These are phyloP conservation scores for Alectura lathami DNA, from an alignment of 2,113 vertebrate species.

Conservation along the genomic window DNA sequence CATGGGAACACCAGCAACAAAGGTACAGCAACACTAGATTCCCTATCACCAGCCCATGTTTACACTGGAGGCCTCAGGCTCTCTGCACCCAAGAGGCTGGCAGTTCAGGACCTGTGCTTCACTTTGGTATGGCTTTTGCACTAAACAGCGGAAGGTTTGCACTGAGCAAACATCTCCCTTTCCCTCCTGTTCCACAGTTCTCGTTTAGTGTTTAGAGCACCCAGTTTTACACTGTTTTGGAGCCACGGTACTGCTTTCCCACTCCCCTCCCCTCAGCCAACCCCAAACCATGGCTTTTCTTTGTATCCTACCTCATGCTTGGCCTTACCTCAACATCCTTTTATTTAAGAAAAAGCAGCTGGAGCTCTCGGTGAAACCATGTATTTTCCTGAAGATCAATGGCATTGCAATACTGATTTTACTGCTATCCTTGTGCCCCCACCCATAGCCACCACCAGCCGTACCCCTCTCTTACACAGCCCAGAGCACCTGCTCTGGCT, in stretches of 20 bases:
- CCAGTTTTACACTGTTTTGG: background rate
- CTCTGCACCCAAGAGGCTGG: background rate
- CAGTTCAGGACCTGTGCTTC: background rate
- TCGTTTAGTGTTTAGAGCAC: background rate
- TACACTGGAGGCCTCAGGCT: background rate
- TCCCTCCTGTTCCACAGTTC: background rate
- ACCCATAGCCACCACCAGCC: accelerated
- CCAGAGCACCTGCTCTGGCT: background rate
- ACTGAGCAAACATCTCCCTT: background rate
- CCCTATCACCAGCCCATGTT: background rate
- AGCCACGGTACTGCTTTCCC: background rate
- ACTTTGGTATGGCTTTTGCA: background rate
- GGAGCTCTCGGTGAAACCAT: background rate
- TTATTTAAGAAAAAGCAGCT: background rate
- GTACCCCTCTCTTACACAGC: accelerated
- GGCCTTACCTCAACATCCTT: background rate
- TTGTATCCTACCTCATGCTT: background rate
- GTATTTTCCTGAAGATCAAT: background rate
- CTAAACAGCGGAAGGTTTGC: background rate
- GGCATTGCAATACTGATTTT: accelerated
- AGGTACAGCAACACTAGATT: slow-evolving; percentile 6
- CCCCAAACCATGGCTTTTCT: background rate
- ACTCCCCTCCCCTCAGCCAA: background rate
- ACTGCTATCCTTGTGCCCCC: accelerated
- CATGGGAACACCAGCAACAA: slow-evolving; percentile 55